Conservation (phyloP, 2,797 vertebrate species). For the Gobionotothen gibberifrons region DNA sequence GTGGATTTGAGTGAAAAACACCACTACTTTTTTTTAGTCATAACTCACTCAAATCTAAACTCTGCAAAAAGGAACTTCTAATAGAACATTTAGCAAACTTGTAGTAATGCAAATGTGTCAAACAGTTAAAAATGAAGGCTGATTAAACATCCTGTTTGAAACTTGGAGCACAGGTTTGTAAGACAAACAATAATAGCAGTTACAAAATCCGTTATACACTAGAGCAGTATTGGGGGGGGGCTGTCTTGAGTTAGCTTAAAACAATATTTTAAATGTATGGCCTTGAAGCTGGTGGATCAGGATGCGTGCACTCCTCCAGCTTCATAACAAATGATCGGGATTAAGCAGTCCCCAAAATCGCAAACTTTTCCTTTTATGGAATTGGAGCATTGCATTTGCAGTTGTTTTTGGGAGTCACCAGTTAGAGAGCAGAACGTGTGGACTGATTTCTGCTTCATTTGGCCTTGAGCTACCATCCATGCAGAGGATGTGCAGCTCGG, state of each 20-base stretch:
- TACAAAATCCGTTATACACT: no score
- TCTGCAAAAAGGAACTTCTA: neutral
- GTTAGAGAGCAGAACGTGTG: constrained; percentile 39
- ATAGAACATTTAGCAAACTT: neutral
- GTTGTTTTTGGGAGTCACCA: constrained; percentile 40
- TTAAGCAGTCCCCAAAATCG: neutral
- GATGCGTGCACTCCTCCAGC: no score
- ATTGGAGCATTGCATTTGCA: constrained; percentile 3
- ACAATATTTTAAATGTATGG: no score
- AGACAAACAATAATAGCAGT: no score
- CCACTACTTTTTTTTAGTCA: neutral
- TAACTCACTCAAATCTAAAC: neutral
- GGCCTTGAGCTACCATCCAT: constrained; percentile 34
- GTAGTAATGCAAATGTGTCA: neutral
- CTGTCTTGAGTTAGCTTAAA: no score
- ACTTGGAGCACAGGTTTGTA: no score
- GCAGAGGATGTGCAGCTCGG: constrained; percentile 46
- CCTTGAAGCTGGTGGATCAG: no score
- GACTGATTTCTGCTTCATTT: constrained; percentile 43
- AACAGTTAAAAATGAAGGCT: neutral
- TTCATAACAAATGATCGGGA: no score
- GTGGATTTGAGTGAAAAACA: neutral
- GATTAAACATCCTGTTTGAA: no score
- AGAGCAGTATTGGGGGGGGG: no score
- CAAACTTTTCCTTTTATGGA: neutral